phyloP scores from a whole-genome alignment of 1,140 invertebrate genomes.

The Cyphomyrmex costatus region DNA sequence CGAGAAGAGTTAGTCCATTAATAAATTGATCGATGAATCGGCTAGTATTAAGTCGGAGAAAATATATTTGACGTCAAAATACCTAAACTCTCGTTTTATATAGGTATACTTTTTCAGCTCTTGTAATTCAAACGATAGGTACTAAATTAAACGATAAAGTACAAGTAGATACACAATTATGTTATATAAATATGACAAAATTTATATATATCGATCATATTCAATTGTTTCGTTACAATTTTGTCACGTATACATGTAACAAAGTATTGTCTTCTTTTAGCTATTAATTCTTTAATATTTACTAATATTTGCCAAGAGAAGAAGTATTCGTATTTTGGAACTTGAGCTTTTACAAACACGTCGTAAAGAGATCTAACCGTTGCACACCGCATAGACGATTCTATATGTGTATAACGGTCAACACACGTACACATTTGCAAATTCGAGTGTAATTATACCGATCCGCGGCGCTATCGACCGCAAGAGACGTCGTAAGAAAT shows the following conservation, averaged over 20 bases:
- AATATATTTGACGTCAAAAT: slow-evolving; percentile 28
- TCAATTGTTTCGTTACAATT: not conserved
- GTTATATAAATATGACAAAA: not conserved
- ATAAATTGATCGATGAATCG: slow-evolving; percentile 77
- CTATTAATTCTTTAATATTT: not conserved
- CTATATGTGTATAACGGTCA: slow-evolving; percentile 33
- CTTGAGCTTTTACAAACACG: not conserved
- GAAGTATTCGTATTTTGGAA: not conserved
- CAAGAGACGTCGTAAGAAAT: slow-evolving; percentile 70
- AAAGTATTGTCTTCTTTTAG: not conserved
- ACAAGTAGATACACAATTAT: not conserved
- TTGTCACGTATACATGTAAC: not conserved
- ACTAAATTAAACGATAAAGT: not conserved
- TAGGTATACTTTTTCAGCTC: not conserved
- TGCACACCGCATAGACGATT: not conserved
- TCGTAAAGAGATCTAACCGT: not conserved
- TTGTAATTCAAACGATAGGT: not conserved
- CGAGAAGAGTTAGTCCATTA: slow-evolving; percentile 70
- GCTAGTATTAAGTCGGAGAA: slow-evolving; percentile 50
- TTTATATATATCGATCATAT: slow-evolving; percentile 7
- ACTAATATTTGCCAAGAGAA: not conserved
- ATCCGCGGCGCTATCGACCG: slow-evolving; percentile 61
- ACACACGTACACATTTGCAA: slow-evolving; percentile 22
- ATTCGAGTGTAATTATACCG: slow-evolving; percentile 65
- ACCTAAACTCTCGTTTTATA: slow-evolving; percentile 29